Percentiles rank a stretch among this genome's conserved stretches.
phyloP scores from a whole-genome alignment of 2,113 vertebrate species.

The Tichodroma muraria region DNA sequence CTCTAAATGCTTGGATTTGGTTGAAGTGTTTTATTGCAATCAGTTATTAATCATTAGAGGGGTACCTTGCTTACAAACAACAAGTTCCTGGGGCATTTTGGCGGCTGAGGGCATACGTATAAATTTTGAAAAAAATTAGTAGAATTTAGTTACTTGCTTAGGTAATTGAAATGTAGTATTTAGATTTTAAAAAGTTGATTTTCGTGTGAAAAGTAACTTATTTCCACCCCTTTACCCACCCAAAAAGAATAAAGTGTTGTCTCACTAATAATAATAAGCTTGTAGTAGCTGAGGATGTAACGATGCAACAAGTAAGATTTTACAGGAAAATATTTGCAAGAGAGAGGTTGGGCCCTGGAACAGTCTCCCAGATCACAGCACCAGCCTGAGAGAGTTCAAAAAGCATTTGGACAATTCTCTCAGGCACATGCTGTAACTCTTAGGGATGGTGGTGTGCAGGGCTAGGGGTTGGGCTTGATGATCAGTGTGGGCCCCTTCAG shows the following conservation, averaged over 20 bases:
- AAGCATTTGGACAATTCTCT: not conserved
- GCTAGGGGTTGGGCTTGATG: too few species aligned
- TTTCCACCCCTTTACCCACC: not conserved
- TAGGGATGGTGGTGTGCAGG: too few species aligned
- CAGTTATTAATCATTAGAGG: not conserved
- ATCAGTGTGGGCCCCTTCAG: not conserved
- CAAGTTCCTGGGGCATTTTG: not conserved
- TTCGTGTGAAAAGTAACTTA: not conserved
- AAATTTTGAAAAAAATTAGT: not conserved
- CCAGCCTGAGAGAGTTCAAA: not conserved
- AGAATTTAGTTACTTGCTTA: not conserved
- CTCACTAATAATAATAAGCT: not conserved
- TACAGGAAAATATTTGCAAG: not conserved
- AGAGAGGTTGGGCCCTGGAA: not conserved
- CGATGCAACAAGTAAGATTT: not conserved
- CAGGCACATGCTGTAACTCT: too few species aligned
- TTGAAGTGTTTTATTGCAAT: not conserved
- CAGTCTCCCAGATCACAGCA: not conserved
- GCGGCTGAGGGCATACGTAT: not conserved
- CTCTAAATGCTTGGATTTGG: not conserved
- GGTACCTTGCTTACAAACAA: not conserved
- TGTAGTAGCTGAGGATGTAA: not conserved
- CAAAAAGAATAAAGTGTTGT: not conserved
- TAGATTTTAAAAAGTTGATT: not conserved
- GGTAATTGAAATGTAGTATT: not conserved